These are phyloP conservation scores for Carposina sasakii DNA, from an alignment of 1,140 invertebrate genomes.

Conservation along the genomic window DNA sequence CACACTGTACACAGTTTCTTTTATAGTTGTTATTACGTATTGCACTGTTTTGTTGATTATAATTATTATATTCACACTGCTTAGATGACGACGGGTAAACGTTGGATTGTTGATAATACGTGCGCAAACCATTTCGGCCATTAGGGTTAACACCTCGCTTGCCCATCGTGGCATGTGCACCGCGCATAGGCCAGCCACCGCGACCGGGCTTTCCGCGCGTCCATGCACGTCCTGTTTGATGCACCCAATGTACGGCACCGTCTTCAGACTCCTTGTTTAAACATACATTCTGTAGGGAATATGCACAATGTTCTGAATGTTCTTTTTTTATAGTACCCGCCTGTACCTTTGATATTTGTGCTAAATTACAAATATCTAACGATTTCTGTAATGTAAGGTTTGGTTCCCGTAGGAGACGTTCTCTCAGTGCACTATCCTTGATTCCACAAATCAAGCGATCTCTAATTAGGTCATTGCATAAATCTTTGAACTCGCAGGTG, in stretches of 20 bases:
- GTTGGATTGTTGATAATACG: neutral
- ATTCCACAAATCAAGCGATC: slow-evolving; percentile 1
- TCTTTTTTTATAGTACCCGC: neutral
- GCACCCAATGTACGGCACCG: neutral
- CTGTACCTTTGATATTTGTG: neutral
- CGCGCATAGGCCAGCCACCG: neutral
- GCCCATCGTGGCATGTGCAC: neutral
- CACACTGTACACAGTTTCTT: neutral
- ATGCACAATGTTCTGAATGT: neutral
- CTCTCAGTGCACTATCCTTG: neutral
- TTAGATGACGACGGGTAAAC: too few relatives aligned
- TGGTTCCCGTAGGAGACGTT: neutral
- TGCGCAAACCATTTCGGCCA: neutral
- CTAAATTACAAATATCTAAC: neutral
- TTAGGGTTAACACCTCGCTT: neutral
- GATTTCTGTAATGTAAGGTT: neutral
- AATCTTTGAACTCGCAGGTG: neutral
- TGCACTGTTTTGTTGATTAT: too few relatives aligned
- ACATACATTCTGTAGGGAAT: neutral
- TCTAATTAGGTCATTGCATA: slow-evolving; percentile 1
- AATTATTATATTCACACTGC: too few relatives aligned
- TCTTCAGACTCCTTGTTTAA: neutral
- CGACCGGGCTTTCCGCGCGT: neutral
- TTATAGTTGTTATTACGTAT: neutral
- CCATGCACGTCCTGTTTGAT: neutral